These are phyloP conservation scores for Rhodinocichla rosea DNA, from an alignment of 2,113 vertebrate genomes.

Conservation along the genomic window DNA sequence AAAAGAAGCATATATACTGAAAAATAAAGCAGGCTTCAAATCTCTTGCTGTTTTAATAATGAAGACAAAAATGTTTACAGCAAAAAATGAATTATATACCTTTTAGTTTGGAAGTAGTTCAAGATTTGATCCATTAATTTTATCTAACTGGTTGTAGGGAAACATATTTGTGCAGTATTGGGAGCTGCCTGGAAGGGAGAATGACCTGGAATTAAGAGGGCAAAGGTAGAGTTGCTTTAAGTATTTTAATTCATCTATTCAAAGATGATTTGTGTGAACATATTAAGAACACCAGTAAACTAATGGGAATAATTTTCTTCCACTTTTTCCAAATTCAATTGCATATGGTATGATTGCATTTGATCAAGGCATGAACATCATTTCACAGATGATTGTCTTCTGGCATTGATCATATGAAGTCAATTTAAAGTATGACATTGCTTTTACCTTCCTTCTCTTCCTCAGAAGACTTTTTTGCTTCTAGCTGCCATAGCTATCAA, in stretches of 20 bases:
- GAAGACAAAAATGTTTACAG: not conserved
- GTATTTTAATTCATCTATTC: not conserved
- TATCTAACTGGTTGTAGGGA: not conserved
- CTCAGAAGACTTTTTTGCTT: not conserved
- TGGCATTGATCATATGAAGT: conserved; percentile 15
- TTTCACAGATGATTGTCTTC: conserved; percentile 26
- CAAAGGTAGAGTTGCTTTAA: not conserved
- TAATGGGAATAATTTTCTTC: conserved; percentile 17
- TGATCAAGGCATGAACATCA: not conserved
- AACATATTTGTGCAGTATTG: not conserved
- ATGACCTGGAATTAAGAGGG: not conserved
- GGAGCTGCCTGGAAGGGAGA: not conserved
- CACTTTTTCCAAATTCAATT: conserved; percentile 18
- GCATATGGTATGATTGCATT: conserved; percentile 6
- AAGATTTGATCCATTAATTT: not conserved
- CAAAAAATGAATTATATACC: not conserved
- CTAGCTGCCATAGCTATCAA: not conserved
- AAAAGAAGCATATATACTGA: not conserved
- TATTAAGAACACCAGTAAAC: not conserved
- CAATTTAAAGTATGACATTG: conserved; percentile 12
- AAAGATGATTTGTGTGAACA: not conserved
- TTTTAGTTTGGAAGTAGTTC: not conserved
- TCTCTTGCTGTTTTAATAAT: not conserved
- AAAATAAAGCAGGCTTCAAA: not conserved
- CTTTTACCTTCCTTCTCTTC: conserved; percentile 19